phyloP scores from a whole-genome alignment of 2,113 vertebrate genomes.

The Nycticorax nycticorax region DNA sequence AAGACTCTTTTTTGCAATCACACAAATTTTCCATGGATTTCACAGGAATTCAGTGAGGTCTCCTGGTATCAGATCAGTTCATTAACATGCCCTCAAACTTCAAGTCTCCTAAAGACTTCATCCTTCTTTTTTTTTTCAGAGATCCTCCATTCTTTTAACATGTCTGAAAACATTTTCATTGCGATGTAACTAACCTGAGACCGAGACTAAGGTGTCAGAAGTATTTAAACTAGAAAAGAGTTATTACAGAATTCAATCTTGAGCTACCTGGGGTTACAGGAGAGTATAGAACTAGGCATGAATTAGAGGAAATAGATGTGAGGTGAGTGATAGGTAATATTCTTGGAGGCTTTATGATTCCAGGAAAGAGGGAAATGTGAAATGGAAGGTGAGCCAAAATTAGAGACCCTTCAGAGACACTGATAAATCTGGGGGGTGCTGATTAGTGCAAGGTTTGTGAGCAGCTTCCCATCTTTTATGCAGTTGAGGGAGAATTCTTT shows the following conservation, averaged over 20 bases:
- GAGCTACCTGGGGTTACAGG: not conserved
- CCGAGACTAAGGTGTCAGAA: not conserved
- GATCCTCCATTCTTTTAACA: not conserved
- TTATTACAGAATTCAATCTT: constrained; percentile 20
- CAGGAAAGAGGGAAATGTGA: not conserved
- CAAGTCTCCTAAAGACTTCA: not conserved
- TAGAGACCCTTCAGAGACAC: not conserved
- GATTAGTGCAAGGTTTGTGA: not conserved
- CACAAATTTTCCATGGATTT: not conserved
- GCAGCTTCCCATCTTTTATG: not conserved
- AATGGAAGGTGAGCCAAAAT: not conserved
- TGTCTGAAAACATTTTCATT: not conserved
- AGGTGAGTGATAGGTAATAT: constrained; percentile 20
- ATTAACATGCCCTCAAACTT: not conserved
- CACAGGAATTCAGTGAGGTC: not conserved
- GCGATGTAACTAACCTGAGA: not conserved
- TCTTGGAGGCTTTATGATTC: constrained; percentile 19
- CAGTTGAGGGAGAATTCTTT: not conserved
- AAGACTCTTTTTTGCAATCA: not conserved
- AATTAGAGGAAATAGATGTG: not conserved
- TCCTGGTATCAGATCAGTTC: not conserved
- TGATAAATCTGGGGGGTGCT: constrained; percentile 31
- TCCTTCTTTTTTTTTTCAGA: not conserved
- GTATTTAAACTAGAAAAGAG: not conserved
- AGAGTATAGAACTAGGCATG: not conserved